Percentiles rank a stretch among this genome's conserved stretches.
Evolutionary conservation across 30 jellyfish, hydroid and myxozoan genomes (phyloP).

Genomic region (Haliclystus octoradiatus): DNA sequence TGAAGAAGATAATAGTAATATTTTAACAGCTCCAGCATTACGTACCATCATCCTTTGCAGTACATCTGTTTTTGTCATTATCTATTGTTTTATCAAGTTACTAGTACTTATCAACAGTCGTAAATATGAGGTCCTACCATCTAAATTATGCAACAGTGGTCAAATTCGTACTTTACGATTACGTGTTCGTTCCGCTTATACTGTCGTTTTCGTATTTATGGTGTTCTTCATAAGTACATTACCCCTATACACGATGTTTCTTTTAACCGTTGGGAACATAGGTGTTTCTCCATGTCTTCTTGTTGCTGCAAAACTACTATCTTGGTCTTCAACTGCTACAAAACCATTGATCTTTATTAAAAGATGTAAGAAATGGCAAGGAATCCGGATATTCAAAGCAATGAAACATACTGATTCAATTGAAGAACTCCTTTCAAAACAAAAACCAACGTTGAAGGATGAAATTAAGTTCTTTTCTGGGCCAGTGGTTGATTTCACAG

Average conservation of each 20-base stretch:
- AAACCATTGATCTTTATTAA: constrained; percentile 37
- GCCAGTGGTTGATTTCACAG: too few relatives aligned
- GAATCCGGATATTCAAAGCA: too few relatives aligned
- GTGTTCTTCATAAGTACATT: constrained; percentile 22
- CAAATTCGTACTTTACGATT: constrained; percentile 44
- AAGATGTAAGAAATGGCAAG: constrained; percentile 37
- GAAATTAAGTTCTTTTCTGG: too few relatives aligned
- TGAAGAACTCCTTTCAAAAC: too few relatives aligned
- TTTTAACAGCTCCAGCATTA: not conserved
- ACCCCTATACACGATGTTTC: constrained; percentile 18
- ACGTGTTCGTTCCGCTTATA: constrained; percentile 42
- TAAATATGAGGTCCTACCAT: constrained; percentile 50
- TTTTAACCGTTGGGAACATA: constrained; percentile 10
- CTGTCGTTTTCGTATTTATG: constrained; percentile 24
- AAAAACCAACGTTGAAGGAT: too few relatives aligned
- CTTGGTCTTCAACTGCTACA: constrained; percentile 20
- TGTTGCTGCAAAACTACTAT: constrained; percentile 7
- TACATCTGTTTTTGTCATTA: constrained; percentile 17
- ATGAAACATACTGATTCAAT: too few relatives aligned
- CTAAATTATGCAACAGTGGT: constrained; percentile 43
- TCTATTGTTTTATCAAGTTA: constrained; percentile 27
- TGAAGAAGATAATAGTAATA: too few relatives aligned
- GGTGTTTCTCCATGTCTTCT: constrained; percentile 7
- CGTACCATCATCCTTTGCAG: not conserved
- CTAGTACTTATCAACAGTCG: constrained; percentile 24